Evolutionary conservation across 2,888 invertebrate species (phyloP), one percentile per base, ranked within the genome.

Genomic region (Andrena bicolor): DNA sequence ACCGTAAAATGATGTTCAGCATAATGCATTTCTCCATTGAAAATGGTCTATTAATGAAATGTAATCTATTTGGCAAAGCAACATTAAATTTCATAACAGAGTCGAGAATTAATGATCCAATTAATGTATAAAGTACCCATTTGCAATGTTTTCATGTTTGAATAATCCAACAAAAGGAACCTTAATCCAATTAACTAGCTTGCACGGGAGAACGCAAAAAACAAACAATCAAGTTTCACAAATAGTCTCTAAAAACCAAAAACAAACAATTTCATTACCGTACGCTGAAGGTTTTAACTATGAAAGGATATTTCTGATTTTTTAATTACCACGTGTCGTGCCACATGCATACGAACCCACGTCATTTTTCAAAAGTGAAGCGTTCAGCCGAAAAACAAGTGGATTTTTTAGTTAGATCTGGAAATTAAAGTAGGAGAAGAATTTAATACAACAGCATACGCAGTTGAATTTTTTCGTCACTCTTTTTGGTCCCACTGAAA

Each of bases 41-140:
- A 61, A 28, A 74, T 60, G 35, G 49, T 49, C 35, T 41, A 64
- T 65, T 58, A 20, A n/a, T 5, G 51, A 16, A 56, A 56, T 20
- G 41, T 49, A 70, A 76, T 41, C 6, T 28, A 35, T 35, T 58
- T 70, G 41, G 28, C 48, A 20, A 75, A 41, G 26, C 35, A 48
- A 63, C 28, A 70, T 58, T 64, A 74, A 75, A 68, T 30, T 60
- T 28, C 10, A 0, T 7, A 2, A 8, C 23, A 8, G 26, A 23
- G 53, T 2, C 28, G 28, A 41, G 23, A 7, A 26, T 10, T 20
- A 71, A 2, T 23, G 13, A 30, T 63, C 49, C 70, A 30, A 30
- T 5, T 6, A 28, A 56, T 28, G 6, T 13, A 8, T 16, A 20
- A 41, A 53, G 35, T 35, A 53, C 4, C 28, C n/a, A 35, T 51